Evolutionary conservation across 1,140 invertebrate genomes (phyloP), one percentile per base, ranked within the genome.

Genomic region (Andricus grossulariae): DNA sequence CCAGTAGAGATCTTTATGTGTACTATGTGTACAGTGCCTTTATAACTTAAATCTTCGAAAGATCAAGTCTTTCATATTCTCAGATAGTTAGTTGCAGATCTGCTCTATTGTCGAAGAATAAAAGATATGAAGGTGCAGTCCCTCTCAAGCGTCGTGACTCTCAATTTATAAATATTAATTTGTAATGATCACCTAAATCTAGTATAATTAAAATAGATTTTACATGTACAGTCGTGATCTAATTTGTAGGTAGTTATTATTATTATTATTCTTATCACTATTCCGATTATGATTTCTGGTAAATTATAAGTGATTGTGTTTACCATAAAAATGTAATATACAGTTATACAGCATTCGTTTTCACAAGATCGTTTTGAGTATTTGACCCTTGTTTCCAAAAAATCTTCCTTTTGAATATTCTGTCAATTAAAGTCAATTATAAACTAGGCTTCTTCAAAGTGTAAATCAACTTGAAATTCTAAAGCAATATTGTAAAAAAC

Each of bases 21-120:
- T 86, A 78, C 80, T 87, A 87, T 82, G 80, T 89, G 87, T 89
- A 90, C 88, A 90, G 89, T 90, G 89, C 88, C 89, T 90, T 90
- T 89, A 80, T 88, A 89, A 85, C 85, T 87, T 88, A 85, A 81
- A 80, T 75, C 76, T 78, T 75, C 71, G 77, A 57, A 54, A 81
- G 79, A 80, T 75, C 21, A 80, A 79, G 75, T 71, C 75, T 78
- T 60, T 70, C 7, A 72, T 71, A 72, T 74, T 78, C 74, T 71
- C 76, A 70, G 73, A 83, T 71, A 76, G 73, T 79, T 78, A 75
- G 60, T 78, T 75, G 77, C 45, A 8, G n/a, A 49, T 49, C 60
- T 54, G 19, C 21, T 54, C 50, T 18, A 54, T 73, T 32, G 11
- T 52, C 25, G 32, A 75, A 70, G 50, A 74, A 45, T 72, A 12